A percentile compares a stretch with the other conserved stretches of the same genome.
These are phyloP conservation scores for Halichoerus grypus DNA, from an alignment of 2,113 vertebrate genomes.

Conservation along the genomic window DNA sequence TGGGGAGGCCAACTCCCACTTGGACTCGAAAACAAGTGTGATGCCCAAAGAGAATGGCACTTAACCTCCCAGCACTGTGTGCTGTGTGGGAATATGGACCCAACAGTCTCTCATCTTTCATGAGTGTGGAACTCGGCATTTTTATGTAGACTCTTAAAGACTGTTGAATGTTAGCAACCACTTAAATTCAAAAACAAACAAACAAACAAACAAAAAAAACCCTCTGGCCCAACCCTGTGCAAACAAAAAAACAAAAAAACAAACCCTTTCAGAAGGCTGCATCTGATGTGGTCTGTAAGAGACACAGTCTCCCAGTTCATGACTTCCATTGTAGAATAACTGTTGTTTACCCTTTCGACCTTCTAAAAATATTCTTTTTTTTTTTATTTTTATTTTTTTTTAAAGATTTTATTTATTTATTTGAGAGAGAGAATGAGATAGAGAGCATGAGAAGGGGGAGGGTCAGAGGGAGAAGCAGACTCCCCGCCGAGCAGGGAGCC, in stretches of 20 bases:
- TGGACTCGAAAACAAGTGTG: neutral
- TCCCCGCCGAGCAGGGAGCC: no score
- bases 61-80: neutral
- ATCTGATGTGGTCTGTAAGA: neutral
- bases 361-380: neutral
- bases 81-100: rapidly evolving
- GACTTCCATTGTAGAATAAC: neutral
- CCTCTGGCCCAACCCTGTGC: neutral
- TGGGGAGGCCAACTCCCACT: neutral
- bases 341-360: neutral
- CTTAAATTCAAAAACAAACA: neutral
- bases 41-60: neutral
- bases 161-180: neutral
- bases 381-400: no score
- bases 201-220: neutral
- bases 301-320: neutral
- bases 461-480: no score
- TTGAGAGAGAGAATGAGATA: no score
- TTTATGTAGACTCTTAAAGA: neutral
- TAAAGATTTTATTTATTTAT: no score
- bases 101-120: neutral
- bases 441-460: no score
- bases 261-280: neutral
- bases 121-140: neutral
- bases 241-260: neutral